Percentiles rank a stretch among this genome's conserved stretches.
These are phyloP conservation scores for Macropus fuliginosus DNA, from an alignment of 2,797 vertebrate species.

Conservation along the genomic window DNA sequence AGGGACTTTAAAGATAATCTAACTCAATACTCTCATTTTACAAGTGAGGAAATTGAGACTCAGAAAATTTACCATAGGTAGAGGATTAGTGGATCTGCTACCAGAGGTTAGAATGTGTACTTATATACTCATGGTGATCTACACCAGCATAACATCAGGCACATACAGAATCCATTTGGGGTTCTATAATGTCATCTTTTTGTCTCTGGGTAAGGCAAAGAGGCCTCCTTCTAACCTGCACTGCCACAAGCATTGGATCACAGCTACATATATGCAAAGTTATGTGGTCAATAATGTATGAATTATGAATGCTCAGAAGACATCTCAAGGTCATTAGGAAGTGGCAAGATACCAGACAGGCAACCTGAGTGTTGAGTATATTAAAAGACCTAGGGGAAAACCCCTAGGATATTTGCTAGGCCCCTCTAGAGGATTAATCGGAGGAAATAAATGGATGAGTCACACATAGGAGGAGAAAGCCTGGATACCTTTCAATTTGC, in stretches of 20 bases:
- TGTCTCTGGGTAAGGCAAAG: not conserved
- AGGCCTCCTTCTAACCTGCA: not conserved
- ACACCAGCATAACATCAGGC: not conserved
- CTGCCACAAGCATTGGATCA: not conserved
- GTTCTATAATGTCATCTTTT: constrained; percentile 2
- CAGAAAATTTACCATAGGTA: constrained; percentile 19
- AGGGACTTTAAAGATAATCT: not conserved
- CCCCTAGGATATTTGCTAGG: not conserved
- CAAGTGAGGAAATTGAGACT: not conserved
- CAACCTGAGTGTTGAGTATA: not conserved
- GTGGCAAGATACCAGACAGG: not conserved
- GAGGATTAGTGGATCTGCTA: not conserved
- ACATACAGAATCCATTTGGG: not conserved
- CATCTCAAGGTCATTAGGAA: not conserved
- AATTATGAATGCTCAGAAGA: not conserved
- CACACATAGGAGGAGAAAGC: not conserved
- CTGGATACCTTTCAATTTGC: not conserved
- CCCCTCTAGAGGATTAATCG: not conserved
- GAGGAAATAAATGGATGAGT: not conserved
- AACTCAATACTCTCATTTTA: constrained; percentile 3
- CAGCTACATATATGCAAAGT: not conserved
- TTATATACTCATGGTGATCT: not conserved
- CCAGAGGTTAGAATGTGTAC: not conserved
- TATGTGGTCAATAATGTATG: not conserved
- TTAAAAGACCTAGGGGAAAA: not conserved